These are phyloP conservation scores for Caenorhabditis virilis DNA, from an alignment of 2,888 invertebrate species.

Conservation along the genomic window DNA sequence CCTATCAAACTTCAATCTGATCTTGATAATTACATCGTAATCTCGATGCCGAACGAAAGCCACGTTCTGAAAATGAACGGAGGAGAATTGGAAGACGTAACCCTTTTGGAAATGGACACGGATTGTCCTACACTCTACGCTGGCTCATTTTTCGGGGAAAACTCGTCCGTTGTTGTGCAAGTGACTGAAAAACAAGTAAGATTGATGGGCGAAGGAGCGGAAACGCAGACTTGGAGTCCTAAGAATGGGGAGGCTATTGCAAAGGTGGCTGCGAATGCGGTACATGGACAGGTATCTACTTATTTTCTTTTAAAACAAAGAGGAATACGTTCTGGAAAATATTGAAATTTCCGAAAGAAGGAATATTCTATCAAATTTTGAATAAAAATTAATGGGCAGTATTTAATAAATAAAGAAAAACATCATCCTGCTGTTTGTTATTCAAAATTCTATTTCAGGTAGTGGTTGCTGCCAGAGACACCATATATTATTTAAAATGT, in stretches of 20 bases:
- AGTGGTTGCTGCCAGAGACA: slow-evolving; percentile 42
- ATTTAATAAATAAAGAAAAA: too few relatives aligned
- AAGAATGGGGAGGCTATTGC: slow-evolving; percentile 14
- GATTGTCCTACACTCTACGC: slow-evolving; percentile 93
- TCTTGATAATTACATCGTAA: slow-evolving; percentile 82
- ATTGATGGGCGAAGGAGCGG: slow-evolving; percentile 76
- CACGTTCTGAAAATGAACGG: slow-evolving; percentile 80
- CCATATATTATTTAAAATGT: slow-evolving; percentile 45
- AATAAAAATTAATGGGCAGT: too few relatives aligned
- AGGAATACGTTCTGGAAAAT: background rate
- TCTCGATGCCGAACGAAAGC: slow-evolving; percentile 96
- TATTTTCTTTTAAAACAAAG: background rate
- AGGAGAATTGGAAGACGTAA: slow-evolving; percentile 89
- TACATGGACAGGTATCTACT: slow-evolving; percentile 61
- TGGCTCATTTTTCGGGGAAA: slow-evolving; percentile 73
- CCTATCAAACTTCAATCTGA: slow-evolving; percentile 30
- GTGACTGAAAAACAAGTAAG: slow-evolving; percentile 78
- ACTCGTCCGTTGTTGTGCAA: slow-evolving; percentile 13
- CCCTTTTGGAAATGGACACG: slow-evolving; percentile 79
- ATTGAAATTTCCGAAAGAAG: slow-evolving; percentile 9
- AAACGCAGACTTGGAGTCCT: slow-evolving; percentile 31
- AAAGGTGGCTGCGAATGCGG: slow-evolving; percentile 61
- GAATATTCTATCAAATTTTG: too few relatives aligned
- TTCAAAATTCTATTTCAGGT: too few relatives aligned
- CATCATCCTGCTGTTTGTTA: too few relatives aligned